Conservation (phyloP, 2,888 invertebrate genomes). For the Tenthredo distinguenda region DNA sequence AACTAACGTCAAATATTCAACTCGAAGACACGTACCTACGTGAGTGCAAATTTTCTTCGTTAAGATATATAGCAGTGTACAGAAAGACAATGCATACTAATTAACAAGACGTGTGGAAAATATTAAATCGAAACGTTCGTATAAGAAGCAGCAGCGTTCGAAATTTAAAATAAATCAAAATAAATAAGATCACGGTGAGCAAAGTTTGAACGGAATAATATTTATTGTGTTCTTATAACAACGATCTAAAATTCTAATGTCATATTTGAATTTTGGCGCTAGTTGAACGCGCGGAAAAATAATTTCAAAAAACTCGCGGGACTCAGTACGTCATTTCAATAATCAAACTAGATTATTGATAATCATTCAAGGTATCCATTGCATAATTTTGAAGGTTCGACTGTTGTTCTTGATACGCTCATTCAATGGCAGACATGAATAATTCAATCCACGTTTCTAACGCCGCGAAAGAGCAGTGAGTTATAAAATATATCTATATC, state of each 20-base stretch:
- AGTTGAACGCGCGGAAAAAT: neutral
- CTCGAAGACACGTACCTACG: neutral
- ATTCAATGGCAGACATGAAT: neutral
- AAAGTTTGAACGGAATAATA: neutral
- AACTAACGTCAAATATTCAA: neutral
- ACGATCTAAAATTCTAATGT: neutral
- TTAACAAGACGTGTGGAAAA: neutral
- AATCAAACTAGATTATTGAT: neutral
- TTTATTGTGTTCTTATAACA: neutral
- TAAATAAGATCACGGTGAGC: neutral
- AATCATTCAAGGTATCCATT: neutral
- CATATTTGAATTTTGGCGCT: neutral
- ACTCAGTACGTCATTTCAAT: neutral
- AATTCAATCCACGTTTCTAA: slow-evolving; percentile 12
- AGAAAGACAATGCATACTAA: slow-evolving; percentile 21
- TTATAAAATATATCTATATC: neutral
- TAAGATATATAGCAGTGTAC: neutral
- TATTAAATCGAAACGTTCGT: neutral
- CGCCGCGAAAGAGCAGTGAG: neutral
- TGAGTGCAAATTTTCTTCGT: neutral
- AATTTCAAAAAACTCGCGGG: neutral
- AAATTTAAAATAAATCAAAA: neutral
- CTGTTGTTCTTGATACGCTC: neutral
- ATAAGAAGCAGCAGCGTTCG: neutral
- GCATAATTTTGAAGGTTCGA: neutral